Evolutionary conservation across 2,797 vertebrate species (phyloP), one percentile per base, ranked within the genome.

Genomic region (Enteromius trimaculatus): DNA sequence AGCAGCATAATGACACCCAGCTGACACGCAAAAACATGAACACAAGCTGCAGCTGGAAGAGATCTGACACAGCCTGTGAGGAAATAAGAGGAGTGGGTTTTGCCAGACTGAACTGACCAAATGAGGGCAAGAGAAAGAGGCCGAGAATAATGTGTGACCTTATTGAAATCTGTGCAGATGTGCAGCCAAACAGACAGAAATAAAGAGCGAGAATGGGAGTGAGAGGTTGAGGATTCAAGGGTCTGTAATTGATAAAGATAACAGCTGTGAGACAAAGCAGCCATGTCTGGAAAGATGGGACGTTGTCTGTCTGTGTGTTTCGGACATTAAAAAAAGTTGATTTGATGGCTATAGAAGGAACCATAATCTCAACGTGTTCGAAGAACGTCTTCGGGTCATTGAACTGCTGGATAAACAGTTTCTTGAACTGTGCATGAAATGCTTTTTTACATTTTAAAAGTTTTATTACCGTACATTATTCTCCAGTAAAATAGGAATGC

Each of bases 11-110:
- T 84, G 70, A 84, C 83, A 84, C 77, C 69, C 82, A 72, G 53
- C 77, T 79, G 66, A 71, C 72, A 85, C 47, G 77, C 44, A 76
- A 31, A 70, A n/a, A 65, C 78, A 47, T 68, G 55, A 64, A 83
- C 74, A 81, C 44, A 79, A 64, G 68, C 72, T 81, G 83, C 90
- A 91, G 86, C 85, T 91, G 89, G 84, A 90, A 60, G 71, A 81
- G 72, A 88, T 91, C 88, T 89, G 85, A 87, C 66, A 79, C 70
- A 81, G 81, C 77, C 86, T 84, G 44, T 87, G 87, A 89, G 84
- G 86, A 90, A 85, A 88, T 83, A 11, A 78, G 42, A 75, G 78
- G 69, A 86, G 64, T 83, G 65, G 82, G 82, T 81, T 80, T 49
- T 79, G 85, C 85, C 85, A 86, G 81, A 86, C 70, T 62, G 60